Percentiles rank a stretch among this genome's conserved stretches.
Conservation (phyloP, 2,888 invertebrate genomes). For the Aphodius granarius region DNA sequence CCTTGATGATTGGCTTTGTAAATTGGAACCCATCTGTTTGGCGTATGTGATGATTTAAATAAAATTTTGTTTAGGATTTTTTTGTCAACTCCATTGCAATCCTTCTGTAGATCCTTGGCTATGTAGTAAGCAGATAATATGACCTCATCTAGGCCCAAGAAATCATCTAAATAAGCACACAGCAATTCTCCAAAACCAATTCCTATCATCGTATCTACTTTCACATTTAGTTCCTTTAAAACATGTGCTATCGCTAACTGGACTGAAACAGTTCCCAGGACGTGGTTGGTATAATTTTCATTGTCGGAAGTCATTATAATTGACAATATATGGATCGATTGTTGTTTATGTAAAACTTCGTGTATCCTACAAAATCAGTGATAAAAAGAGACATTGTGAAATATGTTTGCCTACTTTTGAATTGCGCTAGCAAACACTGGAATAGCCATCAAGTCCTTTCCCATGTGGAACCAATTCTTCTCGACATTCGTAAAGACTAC, state of each 20-base stretch:
- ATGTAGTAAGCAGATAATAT: conserved; percentile 43
- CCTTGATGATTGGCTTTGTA: neutral
- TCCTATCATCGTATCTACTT: conserved; percentile 50
- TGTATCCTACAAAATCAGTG: conserved; percentile 14
- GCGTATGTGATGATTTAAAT: neutral
- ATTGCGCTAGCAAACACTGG: conserved; percentile 16
- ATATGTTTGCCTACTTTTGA: conserved; percentile 14
- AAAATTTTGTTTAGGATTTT: neutral
- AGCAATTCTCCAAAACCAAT: conserved; percentile 90
- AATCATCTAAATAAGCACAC: conserved; percentile 89
- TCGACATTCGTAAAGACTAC: conserved; percentile 10
- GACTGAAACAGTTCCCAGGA: conserved; percentile 55
- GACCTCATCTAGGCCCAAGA: conserved; percentile 80
- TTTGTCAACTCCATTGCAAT: neutral
- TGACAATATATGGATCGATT: conserved; percentile 14
- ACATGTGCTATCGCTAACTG: conserved; percentile 57
- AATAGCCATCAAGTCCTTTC: conserved; percentile 4
- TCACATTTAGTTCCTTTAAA: conserved; percentile 54
- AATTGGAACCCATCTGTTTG: conserved; percentile 2
- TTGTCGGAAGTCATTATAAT: conserved; percentile 15
- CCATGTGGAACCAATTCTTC: conserved; percentile 3
- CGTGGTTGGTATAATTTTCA: conserved; percentile 2
- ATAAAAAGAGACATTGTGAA: neutral
- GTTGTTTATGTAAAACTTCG: conserved; percentile 2
- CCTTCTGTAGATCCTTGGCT: neutral